Evolutionary conservation across 2,888 invertebrate genomes (phyloP).

Genomic region (Encarsia formosa): DNA sequence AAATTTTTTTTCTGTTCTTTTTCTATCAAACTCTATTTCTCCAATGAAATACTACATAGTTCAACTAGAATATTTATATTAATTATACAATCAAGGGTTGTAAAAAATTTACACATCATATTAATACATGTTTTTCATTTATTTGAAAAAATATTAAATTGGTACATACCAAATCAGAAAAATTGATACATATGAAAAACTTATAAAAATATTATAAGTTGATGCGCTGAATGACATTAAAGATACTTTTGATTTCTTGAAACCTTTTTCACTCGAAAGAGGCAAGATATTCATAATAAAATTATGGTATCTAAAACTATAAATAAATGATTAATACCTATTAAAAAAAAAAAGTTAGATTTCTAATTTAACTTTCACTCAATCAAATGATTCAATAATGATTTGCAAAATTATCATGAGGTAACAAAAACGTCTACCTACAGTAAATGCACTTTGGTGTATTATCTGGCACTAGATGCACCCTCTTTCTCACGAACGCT

Average conservation of each 20-base stretch:
- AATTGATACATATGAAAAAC: slow-evolving; percentile 23
- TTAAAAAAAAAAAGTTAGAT: slow-evolving; percentile 12
- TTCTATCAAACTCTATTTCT: no score
- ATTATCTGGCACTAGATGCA: slow-evolving; percentile 27
- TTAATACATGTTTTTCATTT: slow-evolving; percentile 19
- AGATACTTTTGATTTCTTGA: slow-evolving; percentile 12
- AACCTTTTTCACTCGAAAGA: slow-evolving; percentile 24
- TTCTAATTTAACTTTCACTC: slow-evolving; percentile 14
- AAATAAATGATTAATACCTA: slow-evolving; percentile 8
- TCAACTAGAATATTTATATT: no score
- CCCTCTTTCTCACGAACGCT: slow-evolving; percentile 11
- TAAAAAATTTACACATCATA: no score
- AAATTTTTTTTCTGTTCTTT: no score
- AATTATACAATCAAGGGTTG: no score
- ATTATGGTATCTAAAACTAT: slow-evolving; percentile 10
- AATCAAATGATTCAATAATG: slow-evolving; percentile 13
- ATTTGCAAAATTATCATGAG: slow-evolving; percentile 22
- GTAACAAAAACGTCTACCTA: slow-evolving; percentile 27
- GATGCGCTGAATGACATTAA: slow-evolving; percentile 16
- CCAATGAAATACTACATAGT: no score
- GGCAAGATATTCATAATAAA: slow-evolving; percentile 20
- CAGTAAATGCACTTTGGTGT: slow-evolving; percentile 30
- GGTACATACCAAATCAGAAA: slow-evolving; percentile 19
- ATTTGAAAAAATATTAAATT: slow-evolving; percentile 16
- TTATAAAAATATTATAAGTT: slow-evolving; percentile 25